These are phyloP conservation scores for Bathynomus jamesi DNA, from an alignment of 1,140 invertebrate species.

Conservation along the genomic window DNA sequence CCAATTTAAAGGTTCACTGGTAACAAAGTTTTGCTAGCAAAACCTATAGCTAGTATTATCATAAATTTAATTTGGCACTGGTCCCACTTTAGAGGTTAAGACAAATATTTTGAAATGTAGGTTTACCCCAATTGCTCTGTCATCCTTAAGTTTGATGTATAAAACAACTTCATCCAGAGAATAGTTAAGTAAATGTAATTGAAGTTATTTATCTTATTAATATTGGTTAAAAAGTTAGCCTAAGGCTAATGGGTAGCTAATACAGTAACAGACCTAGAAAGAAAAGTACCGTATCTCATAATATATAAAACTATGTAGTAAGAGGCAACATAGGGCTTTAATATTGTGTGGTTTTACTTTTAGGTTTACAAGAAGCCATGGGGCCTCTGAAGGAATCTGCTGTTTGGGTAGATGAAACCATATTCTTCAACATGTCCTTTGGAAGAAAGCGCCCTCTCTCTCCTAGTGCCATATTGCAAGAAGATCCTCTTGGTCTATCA, in stretches of 20 bases:
- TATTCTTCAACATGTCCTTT: slow-evolving; percentile 53
- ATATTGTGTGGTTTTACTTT: background rate
- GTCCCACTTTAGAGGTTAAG: too few relatives aligned
- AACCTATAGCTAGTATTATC: background rate
- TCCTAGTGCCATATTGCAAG: slow-evolving; percentile 57
- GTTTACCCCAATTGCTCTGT: background rate
- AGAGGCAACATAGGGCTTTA: too few relatives aligned
- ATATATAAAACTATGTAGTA: background rate
- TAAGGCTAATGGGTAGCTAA: too few relatives aligned
- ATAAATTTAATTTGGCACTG: too few relatives aligned
- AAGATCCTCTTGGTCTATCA: slow-evolving; percentile 87
- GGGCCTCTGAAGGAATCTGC: slow-evolving; percentile 94
- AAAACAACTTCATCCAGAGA: too few relatives aligned
- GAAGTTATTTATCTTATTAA: too few relatives aligned
- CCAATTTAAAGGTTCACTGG: slow-evolving; percentile 68
- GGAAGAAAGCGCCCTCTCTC: slow-evolving; percentile 73
- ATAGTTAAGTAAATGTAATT: too few relatives aligned
- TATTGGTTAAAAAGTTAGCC: too few relatives aligned
- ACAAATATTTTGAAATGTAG: too few relatives aligned
- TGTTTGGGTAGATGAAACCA: slow-evolving; percentile 91
- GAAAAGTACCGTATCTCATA: slow-evolving; percentile 11
- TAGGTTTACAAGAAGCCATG: slow-evolving; percentile 60
- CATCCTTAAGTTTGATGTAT: background rate
- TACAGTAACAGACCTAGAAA: too few relatives aligned
- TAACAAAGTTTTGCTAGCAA: background rate